phyloP scores from a whole-genome alignment of 2,797 vertebrate genomes.

The Atherinosoma microstoma region DNA sequence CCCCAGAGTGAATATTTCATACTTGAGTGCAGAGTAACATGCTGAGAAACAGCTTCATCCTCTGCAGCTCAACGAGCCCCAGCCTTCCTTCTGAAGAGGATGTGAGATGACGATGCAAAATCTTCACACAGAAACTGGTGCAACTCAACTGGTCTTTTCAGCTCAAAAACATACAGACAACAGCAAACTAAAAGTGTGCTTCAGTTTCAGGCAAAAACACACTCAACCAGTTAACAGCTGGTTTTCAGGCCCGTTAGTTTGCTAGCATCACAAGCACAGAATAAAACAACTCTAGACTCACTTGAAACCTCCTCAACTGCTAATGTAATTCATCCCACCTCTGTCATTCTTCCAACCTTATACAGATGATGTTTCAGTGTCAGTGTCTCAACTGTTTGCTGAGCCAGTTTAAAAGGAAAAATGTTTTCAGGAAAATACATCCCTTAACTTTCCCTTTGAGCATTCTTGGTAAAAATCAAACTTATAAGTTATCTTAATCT shows the following conservation, averaged over 20 bases:
- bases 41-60: neutral
- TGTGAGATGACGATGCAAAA: constrained; percentile 2
- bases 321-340: constrained; percentile 42
- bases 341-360: constrained; percentile 32
- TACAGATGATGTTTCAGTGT: constrained; percentile 50
- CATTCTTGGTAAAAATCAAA: constrained; percentile 1
- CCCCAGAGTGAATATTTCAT: neutral
- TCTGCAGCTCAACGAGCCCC: neutral
- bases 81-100: neutral
- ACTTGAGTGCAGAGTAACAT: neutral
- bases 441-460: neutral
- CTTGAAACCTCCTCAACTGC: neutral
- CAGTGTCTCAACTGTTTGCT: constrained; percentile 15
- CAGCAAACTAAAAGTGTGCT: neutral
- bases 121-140: constrained; percentile 1
- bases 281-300: no score
- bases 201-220: neutral
- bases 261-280: neutral
- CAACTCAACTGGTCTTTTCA: neutral
- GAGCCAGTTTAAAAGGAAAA: neutral
- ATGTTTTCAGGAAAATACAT: neutral
- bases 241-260: neutral
- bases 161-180: constrained; percentile 3
- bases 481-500: neutral
- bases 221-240: neutral